These are phyloP conservation scores for Philopotamus ludificatus DNA, from an alignment of 1,140 invertebrate species.

Conservation along the genomic window DNA sequence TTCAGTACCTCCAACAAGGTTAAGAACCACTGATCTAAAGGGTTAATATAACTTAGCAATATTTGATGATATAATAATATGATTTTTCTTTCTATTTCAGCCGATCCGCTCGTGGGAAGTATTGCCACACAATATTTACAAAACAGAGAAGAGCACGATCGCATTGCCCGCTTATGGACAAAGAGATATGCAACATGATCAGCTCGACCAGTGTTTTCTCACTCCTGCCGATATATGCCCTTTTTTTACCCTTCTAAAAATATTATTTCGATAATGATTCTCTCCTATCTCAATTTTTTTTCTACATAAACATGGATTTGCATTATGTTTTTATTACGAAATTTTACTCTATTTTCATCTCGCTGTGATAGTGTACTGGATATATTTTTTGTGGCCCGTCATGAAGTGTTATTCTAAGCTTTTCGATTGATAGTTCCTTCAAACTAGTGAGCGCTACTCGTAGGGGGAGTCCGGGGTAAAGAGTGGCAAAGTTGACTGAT, in stretches of 20 bases:
- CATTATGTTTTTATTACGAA: no score
- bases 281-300: no score
- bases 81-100: conserved; percentile 55
- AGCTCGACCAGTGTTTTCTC: conserved; percentile 31
- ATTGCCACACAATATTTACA: conserved; percentile 98
- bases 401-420: background rate
- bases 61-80: background rate
- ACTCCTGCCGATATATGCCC: conserved; percentile 23
- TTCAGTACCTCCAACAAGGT: no score
- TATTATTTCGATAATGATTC: no score
- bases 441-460: conserved; percentile 13
- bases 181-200: conserved; percentile 95
- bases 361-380: background rate
- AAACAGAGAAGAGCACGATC: conserved; percentile 96
- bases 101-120: conserved; percentile 95
- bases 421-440: conserved; percentile 15
- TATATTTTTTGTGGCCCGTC: background rate
- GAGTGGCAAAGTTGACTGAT: conserved; percentile 37
- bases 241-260: conserved; percentile 7
- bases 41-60: no score
- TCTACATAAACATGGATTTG: no score
- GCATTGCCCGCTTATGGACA: conserved; percentile 96
- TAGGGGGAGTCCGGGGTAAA: conserved; percentile 8
- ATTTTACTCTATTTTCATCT: background rate
- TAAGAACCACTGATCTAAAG: no score